A percentile compares a stretch with the other conserved stretches of the same genome.
Conservation (phyloP, 2,113 vertebrate species). For the Antechinus stuartii region DNA sequence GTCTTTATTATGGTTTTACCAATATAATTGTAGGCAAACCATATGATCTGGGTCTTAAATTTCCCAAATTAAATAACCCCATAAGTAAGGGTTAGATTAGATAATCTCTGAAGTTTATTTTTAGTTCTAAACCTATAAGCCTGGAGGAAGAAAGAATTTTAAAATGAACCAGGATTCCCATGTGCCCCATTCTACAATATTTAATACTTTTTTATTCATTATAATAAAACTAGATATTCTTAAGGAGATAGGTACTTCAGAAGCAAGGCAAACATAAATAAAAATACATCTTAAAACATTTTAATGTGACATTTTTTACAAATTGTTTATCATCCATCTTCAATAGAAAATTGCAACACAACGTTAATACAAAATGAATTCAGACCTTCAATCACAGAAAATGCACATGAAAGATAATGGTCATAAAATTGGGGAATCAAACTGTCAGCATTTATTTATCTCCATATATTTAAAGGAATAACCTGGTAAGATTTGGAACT, state of each 20-base stretch:
- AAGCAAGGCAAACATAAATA: slow-evolving; percentile 31
- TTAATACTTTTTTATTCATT: slow-evolving; percentile 1
- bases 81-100: neutral
- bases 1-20: neutral
- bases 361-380: slow-evolving; percentile 43
- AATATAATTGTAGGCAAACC: neutral
- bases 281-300: slow-evolving; percentile 24
- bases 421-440: slow-evolving; percentile 24
- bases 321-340: slow-evolving; percentile 26
- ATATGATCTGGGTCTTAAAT: neutral
- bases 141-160: neutral
- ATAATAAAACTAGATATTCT: slow-evolving; percentile 16
- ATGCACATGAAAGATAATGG: slow-evolving; percentile 12
- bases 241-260: slow-evolving; percentile 7
- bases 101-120: neutral
- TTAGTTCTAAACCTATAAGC: neutral
- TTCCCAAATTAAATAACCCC: too few species aligned
- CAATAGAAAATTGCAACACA: slow-evolving; percentile 37
- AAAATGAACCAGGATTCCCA: neutral
- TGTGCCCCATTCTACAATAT: neutral
- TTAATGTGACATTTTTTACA: slow-evolving; percentile 24
- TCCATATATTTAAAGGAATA: slow-evolving; percentile 16
- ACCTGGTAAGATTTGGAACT: neutral
- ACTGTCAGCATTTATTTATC: neutral
- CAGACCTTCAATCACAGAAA: slow-evolving; percentile 6